These are phyloP conservation scores for Bostrychus sinensis DNA, from an alignment of 2,113 vertebrate genomes.

Conservation along the genomic window DNA sequence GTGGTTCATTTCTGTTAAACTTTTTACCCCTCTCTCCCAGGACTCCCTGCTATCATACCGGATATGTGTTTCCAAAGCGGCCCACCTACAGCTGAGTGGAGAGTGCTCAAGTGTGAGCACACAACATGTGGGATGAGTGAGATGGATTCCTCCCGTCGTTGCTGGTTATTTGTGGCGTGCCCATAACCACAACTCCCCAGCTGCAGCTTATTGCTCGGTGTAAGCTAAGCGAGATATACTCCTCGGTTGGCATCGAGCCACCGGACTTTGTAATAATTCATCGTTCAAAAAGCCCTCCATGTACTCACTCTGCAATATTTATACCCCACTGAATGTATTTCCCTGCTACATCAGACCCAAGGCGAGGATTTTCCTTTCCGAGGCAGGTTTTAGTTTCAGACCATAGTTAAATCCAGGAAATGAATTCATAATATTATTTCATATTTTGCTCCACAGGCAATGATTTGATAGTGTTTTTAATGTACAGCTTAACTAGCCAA, in stretches of 20 bases:
- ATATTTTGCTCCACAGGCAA: not conserved
- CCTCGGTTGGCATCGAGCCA: constrained; percentile 57
- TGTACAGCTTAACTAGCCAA: not conserved
- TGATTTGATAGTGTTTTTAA: not conserved
- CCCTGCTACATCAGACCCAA: constrained; percentile 44
- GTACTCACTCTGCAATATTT: constrained; percentile 75
- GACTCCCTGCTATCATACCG: not conserved
- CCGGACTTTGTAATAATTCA: constrained; percentile 74
- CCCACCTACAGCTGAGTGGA: not conserved
- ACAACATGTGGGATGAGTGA: constrained; percentile 43
- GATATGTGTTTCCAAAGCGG: constrained; percentile 12
- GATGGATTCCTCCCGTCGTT: constrained; percentile 56
- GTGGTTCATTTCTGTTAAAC: no score
- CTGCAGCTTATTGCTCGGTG: constrained; percentile 56
- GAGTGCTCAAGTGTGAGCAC: constrained; percentile 27
- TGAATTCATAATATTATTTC: constrained; percentile 21
- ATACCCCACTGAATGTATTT: constrained; percentile 64
- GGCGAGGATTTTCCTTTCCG: constrained; percentile 45
- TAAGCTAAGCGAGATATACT: constrained; percentile 56
- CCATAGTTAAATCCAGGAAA: constrained; percentile 40
- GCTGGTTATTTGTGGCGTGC: constrained; percentile 54
- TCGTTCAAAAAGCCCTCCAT: constrained; percentile 66
- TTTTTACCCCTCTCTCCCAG: constrained; percentile 4
- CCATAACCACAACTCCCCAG: constrained; percentile 62
- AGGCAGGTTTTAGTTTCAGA: constrained; percentile 32